Evolutionary conservation across 2,797 vertebrate genomes (phyloP).

Genomic region (Epinephelus malabaricus): DNA sequence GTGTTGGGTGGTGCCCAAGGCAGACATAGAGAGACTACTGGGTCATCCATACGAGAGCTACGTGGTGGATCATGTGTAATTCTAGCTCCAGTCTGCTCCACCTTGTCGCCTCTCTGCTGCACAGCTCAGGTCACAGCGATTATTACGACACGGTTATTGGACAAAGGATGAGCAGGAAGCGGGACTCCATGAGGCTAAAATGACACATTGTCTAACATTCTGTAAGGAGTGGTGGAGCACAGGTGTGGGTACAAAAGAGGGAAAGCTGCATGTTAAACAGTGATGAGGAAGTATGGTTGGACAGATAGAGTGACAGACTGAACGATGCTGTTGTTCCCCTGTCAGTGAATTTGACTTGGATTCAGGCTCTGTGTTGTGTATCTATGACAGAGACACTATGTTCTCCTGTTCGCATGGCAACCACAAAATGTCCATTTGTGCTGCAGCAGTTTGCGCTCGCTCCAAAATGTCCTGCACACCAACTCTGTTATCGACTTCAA

Average conservation of each 20-base stretch:
- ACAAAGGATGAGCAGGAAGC: constrained; percentile 52
- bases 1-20: constrained; percentile 89
- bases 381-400: constrained; percentile 44
- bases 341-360: constrained; percentile 38
- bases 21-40: constrained; percentile 84
- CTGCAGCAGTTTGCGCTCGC: constrained; percentile 25
- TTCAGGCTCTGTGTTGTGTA: constrained; percentile 24
- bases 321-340: constrained; percentile 42
- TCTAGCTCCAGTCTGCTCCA: constrained; percentile 44
- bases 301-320: constrained; percentile 17
- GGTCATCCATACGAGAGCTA: constrained; percentile 86
- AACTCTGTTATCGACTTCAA: constrained; percentile 27
- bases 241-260: constrained; percentile 19
- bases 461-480: constrained; percentile 23
- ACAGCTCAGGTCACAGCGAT: constrained; percentile 48
- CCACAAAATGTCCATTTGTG: constrained; percentile 51
- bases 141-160: constrained; percentile 7
- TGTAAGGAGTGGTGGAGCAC: constrained; percentile 10
- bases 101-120: constrained; percentile 27
- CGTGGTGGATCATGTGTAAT: constrained; percentile 80
- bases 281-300: neutral
- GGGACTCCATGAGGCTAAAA: constrained; percentile 21
- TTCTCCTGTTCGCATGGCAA: constrained; percentile 67
- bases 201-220: constrained; percentile 19
- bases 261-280: neutral